These are phyloP conservation scores for Phyllopteryx taeniolatus DNA, from an alignment of 2,113 vertebrate genomes.

Conservation along the genomic window DNA sequence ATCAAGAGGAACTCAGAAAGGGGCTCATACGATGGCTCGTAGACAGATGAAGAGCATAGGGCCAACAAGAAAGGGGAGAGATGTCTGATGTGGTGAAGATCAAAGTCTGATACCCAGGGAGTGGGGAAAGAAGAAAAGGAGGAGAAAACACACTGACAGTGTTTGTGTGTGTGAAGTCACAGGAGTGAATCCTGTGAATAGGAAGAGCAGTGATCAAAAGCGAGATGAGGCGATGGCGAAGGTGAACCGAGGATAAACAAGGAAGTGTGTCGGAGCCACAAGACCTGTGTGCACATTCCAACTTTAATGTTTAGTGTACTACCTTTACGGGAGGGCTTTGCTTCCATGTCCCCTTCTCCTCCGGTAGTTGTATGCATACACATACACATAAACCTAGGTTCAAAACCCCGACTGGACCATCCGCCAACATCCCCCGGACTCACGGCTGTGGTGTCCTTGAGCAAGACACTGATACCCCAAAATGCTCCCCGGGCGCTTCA, in stretches of 20 bases:
- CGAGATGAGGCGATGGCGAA: conserved; percentile 47
- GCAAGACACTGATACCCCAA: no score
- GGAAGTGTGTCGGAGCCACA: conserved; percentile 38
- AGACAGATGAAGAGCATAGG: conserved; percentile 29
- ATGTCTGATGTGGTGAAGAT: conserved; percentile 61
- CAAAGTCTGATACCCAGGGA: conserved; percentile 63
- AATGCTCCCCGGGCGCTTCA: no score
- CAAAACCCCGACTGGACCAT: no score
- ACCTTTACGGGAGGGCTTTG: conserved; percentile 43
- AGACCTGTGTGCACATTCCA: conserved; percentile 35
- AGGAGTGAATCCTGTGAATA: conserved; percentile 45
- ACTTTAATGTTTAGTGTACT: conserved; percentile 44
- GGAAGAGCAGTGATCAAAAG: conserved; percentile 68
- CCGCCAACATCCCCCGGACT: no score
- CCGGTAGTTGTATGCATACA: conserved; percentile 31
- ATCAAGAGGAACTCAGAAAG: conserved; percentile 18
- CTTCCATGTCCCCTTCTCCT: conserved; percentile 37
- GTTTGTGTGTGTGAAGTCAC: conserved; percentile 22
- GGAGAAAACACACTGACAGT: conserved; percentile 31
- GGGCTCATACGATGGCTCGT: conserved; percentile 21
- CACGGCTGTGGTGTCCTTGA: no score
- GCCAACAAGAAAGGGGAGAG: conserved; percentile 44
- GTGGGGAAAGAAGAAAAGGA: conserved; percentile 29
- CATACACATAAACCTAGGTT: background rate
- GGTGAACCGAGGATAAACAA: conserved; percentile 37